A percentile compares a stretch with the other conserved stretches of the same genome.
These are phyloP conservation scores for Amphiprion clarkii DNA, from an alignment of 2,797 vertebrate genomes.

Conservation along the genomic window DNA sequence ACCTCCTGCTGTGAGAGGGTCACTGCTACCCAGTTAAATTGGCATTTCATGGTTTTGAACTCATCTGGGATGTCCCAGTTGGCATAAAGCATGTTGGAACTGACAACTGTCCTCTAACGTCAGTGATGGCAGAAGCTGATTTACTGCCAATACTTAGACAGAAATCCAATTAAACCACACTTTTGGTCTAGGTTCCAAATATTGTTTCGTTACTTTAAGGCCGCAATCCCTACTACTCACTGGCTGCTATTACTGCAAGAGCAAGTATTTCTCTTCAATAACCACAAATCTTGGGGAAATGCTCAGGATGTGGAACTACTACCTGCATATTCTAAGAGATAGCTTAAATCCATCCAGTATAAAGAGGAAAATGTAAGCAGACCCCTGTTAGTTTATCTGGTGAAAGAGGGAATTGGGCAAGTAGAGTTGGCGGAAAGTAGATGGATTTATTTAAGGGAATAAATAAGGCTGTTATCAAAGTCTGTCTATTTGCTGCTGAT, in stretches of 20 bases:
- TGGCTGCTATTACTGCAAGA: not conserved
- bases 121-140: constrained; percentile 3
- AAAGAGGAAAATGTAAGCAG: constrained; percentile 45
- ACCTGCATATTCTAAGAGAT: not conserved
- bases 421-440: constrained; percentile 32
- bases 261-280: constrained; percentile 14
- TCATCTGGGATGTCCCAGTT: not conserved
- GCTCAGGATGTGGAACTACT: not conserved
- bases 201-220: not conserved
- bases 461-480: constrained; percentile 65
- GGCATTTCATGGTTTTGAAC: not conserved
- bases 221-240: not conserved
- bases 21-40: constrained; percentile 26
- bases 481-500: constrained; percentile 65
- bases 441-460: constrained; percentile 56
- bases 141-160: not conserved
- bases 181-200: not conserved
- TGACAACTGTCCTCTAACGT: not conserved
- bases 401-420: constrained; percentile 40
- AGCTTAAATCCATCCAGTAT: constrained; percentile 24
- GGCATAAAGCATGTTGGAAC: constrained; percentile 7
- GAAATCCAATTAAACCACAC: constrained; percentile 9
- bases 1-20: constrained; percentile 25
- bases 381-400: constrained; percentile 50
- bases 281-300: not conserved